A percentile compares a stretch with the other conserved stretches of the same genome.
Evolutionary conservation across 2,797 vertebrate genomes (phyloP).

Genomic region (Synanceia verrucosa): DNA sequence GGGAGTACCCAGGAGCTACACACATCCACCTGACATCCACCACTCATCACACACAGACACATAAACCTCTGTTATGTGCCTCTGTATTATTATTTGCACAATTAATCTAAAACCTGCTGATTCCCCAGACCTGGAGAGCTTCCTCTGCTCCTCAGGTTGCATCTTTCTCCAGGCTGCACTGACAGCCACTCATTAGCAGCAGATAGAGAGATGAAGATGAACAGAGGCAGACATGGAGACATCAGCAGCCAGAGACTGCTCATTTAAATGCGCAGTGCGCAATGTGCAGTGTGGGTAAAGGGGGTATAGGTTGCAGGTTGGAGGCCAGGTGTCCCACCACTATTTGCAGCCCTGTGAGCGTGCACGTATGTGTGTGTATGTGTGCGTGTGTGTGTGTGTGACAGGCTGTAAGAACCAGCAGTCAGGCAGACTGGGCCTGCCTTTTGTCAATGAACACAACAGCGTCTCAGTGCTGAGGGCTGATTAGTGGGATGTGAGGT

Average conservation of each 20-base stretch:
- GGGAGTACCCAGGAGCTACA: conserved; percentile 37
- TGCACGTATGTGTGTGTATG: conserved; percentile 14
- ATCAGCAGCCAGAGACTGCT: conserved; percentile 50
- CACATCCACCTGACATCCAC: conserved; percentile 33
- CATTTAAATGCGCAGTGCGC: conserved; percentile 58
- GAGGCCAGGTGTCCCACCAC: conserved; percentile 40
- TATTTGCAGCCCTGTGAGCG: conserved; percentile 10
- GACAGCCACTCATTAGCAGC: conserved; percentile 71
- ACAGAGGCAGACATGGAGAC: conserved; percentile 28
- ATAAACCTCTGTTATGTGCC: neutral
- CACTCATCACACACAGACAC: neutral
- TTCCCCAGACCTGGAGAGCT: neutral
- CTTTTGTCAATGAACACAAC: conserved; percentile 59
- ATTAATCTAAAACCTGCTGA: conserved; percentile 51
- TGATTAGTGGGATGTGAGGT: conserved; percentile 62
- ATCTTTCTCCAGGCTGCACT: conserved; percentile 48
- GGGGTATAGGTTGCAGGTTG: conserved; percentile 34
- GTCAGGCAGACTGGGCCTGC: conserved; percentile 38
- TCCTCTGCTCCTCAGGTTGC: conserved; percentile 31
- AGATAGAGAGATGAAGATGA: conserved; percentile 14
- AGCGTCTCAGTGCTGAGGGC: conserved; percentile 51
- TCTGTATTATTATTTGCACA: conserved; percentile 39
- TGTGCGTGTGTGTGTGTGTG: conserved; percentile 39
- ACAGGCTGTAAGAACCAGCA: conserved; percentile 61
- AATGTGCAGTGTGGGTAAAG: neutral